A percentile compares a stretch with the other conserved stretches of the same genome.
phyloP scores from a whole-genome alignment of 1,140 invertebrate species.

The Aricia agestis region DNA sequence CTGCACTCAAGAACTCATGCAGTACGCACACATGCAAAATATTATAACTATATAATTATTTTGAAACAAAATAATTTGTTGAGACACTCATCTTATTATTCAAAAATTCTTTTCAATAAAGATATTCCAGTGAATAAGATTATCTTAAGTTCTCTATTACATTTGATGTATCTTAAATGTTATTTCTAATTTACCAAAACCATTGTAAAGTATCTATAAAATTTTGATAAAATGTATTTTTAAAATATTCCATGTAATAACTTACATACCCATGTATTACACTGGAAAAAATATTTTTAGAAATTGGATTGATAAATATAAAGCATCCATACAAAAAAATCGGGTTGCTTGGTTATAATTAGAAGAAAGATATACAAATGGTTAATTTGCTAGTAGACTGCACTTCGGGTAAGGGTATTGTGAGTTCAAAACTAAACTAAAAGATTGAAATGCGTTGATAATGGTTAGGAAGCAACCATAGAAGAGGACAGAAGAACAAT shows the following conservation, averaged over 20 bases:
- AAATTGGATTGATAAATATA: constrained; percentile 16
- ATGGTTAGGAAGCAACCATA: constrained; percentile 61
- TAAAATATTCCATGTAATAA: constrained; percentile 14
- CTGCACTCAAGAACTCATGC: constrained; percentile 61
- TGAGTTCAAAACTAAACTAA: constrained; percentile 17
- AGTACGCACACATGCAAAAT: constrained; percentile 57
- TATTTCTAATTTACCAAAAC: constrained; percentile 22
- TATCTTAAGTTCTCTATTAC: constrained; percentile 6
- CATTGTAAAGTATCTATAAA: constrained; percentile 21
- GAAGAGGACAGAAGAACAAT: constrained; percentile 48
- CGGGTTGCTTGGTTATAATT: not conserved
- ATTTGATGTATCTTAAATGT: constrained; percentile 22
- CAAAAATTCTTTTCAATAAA: not conserved
- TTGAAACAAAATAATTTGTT: constrained; percentile 10
- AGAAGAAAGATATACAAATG: not conserved
- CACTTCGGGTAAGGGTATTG: not conserved
- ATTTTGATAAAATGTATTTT: constrained; percentile 17
- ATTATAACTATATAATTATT: constrained; percentile 34
- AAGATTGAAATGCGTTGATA: constrained; percentile 48
- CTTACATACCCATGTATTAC: constrained; percentile 9
- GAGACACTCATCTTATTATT: constrained; percentile 18
- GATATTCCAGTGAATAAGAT: not conserved
- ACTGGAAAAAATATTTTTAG: constrained; percentile 4
- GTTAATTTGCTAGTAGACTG: not conserved
- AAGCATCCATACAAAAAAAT: constrained; percentile 9